Evolutionary conservation across 2,113 vertebrate genomes (phyloP).

Genomic region (Nyctibius bracteatus): DNA sequence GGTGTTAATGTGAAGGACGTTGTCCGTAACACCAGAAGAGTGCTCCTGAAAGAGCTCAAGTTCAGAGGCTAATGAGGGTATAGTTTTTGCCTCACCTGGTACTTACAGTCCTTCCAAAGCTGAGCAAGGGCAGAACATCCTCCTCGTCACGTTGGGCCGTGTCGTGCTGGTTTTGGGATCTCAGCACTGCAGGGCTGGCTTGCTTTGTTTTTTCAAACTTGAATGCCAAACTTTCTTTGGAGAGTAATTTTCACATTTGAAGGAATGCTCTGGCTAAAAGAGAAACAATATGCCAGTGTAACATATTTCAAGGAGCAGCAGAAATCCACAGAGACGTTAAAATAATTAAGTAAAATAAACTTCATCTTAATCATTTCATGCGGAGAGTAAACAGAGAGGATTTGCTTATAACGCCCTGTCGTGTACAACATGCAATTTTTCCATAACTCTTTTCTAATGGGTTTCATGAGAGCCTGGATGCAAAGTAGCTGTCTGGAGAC

Average conservation of each 20-base stretch:
- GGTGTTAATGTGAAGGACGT: background rate
- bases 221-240: background rate
- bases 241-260: background rate
- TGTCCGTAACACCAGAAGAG: background rate
- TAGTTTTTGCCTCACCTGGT: background rate
- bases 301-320: background rate
- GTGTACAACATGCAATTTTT: background rate
- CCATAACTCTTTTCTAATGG: background rate
- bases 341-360: background rate
- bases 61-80: background rate
- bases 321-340: background rate
- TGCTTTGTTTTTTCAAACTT: background rate
- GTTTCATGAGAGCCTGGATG: slow-evolving; percentile 11
- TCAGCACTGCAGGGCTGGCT: background rate
- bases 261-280: background rate
- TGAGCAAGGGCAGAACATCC: background rate
- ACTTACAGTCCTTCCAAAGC: background rate
- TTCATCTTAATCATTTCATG: background rate
- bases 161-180: background rate
- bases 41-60: background rate
- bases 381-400: background rate
- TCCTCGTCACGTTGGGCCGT: accelerated
- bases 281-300: background rate
- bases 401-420: background rate
- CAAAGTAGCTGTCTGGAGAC: background rate